These are phyloP conservation scores for Urocyon cinereoargenteus DNA, from an alignment of 2,797 vertebrate genomes.

Conservation along the genomic window DNA sequence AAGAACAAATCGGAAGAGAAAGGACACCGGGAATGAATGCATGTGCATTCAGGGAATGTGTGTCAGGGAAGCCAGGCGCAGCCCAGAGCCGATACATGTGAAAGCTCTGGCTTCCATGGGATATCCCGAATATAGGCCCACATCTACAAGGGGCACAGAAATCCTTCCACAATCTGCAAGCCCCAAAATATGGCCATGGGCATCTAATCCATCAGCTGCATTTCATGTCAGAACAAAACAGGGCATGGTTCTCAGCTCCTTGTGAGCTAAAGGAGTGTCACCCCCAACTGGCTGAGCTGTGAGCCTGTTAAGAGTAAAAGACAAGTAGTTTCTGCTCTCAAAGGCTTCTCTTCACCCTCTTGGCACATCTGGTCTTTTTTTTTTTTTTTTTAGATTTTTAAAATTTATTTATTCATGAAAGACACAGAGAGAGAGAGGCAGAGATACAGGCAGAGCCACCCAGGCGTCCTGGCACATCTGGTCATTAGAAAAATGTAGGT, in stretches of 20 bases:
- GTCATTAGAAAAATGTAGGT: constrained; percentile 24
- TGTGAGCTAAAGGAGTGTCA: accelerated
- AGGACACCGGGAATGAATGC: background rate
- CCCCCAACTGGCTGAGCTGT: accelerated
- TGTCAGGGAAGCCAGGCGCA: background rate
- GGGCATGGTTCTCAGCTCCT: accelerated
- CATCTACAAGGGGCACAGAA: background rate
- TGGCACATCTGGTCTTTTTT: background rate
- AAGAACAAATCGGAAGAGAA: background rate
- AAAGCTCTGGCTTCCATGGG: background rate
- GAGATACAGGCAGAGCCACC: no score
- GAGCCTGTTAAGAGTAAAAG: background rate
- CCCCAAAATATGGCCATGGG: accelerated
- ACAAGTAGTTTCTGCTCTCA: background rate
- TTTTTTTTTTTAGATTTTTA: no score
- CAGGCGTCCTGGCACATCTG: background rate
- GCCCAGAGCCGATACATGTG: accelerated
- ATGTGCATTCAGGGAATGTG: no score
- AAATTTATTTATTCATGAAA: no score
- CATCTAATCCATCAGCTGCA: background rate
- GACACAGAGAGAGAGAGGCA: no score
- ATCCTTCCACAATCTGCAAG: no score
- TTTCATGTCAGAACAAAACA: no score
- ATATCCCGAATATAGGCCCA: background rate
- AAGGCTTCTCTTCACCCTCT: background rate